Evolutionary conservation across 1,140 invertebrate species (phyloP).

Genomic region (Metopolophium dirhodum): DNA sequence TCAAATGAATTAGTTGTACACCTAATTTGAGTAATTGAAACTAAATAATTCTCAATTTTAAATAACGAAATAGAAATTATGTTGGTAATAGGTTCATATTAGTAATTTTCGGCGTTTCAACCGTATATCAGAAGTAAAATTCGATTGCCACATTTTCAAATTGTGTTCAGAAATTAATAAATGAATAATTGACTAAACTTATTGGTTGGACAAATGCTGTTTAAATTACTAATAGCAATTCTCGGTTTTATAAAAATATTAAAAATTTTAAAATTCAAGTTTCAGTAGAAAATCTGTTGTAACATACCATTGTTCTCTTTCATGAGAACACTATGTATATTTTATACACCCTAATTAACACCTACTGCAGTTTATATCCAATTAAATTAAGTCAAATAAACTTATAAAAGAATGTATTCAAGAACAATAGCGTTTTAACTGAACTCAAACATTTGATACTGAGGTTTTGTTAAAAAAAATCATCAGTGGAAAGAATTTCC

Average conservation of each 20-base stretch:
- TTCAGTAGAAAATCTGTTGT: background rate
- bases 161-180: background rate
- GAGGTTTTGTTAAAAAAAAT: background rate
- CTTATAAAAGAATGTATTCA: background rate
- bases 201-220: background rate
- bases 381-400: background rate
- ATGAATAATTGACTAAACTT: background rate
- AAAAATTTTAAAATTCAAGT: background rate
- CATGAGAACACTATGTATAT: background rate
- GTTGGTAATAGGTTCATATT: too few species aligned
- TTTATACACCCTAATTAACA: background rate
- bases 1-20: background rate
- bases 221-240: background rate
- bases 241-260: background rate
- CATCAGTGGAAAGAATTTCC: background rate
- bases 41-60: background rate
- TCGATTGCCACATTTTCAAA: background rate
- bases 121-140: background rate
- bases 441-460: background rate
- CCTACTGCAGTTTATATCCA: background rate
- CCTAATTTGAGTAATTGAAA: background rate
- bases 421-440: background rate
- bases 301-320: background rate
- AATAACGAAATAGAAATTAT: too few species aligned
- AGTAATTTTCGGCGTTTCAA: too few species aligned